Percentiles rank a stretch among this genome's conserved stretches.
Conservation (phyloP, 2,888 invertebrate genomes). For the Congeria kusceri region DNA sequence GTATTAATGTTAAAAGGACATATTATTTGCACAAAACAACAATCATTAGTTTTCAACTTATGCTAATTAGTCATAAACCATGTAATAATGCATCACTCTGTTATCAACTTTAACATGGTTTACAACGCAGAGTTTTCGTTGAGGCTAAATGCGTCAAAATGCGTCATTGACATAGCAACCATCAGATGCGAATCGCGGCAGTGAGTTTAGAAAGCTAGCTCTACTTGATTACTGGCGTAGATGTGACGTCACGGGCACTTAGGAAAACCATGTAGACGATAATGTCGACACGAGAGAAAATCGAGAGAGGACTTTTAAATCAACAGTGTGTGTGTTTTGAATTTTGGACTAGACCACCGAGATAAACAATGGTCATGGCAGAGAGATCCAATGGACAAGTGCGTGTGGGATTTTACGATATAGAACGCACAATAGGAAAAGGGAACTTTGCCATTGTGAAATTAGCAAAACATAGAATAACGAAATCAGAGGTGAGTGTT, state of each 20-base stretch:
- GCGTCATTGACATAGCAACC: slow-evolving; percentile 79
- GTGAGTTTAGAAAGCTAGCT: slow-evolving; percentile 45
- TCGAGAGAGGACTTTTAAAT: slow-evolving; percentile 50
- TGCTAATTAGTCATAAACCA: no score
- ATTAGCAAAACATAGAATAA: slow-evolving; percentile 98
- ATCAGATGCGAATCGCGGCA: slow-evolving; percentile 76
- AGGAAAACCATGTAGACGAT: slow-evolving; percentile 35
- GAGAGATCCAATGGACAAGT: slow-evolving; percentile 76
- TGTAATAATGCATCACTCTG: no score
- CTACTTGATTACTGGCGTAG: slow-evolving; percentile 62
- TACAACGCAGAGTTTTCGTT: not conserved
- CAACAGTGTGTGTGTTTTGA: slow-evolving; percentile 60
- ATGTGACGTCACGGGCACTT: slow-evolving; percentile 63
- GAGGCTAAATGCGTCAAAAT: slow-evolving; percentile 62
- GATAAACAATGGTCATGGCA: slow-evolving; percentile 78
- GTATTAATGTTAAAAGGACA: no score
- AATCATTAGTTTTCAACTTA: no score
- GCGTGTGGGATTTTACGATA: slow-evolving; percentile 97
- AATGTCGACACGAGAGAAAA: slow-evolving; percentile 60
- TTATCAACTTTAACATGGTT: no score
- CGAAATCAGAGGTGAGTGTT: slow-evolving; percentile 96
- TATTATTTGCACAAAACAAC: no score
- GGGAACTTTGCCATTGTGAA: slow-evolving; percentile 99
- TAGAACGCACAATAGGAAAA: slow-evolving; percentile 98
- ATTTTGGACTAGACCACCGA: slow-evolving; percentile 59